Conservation (phyloP, 2,113 vertebrate species). For the Crotalus helleri region DNA sequence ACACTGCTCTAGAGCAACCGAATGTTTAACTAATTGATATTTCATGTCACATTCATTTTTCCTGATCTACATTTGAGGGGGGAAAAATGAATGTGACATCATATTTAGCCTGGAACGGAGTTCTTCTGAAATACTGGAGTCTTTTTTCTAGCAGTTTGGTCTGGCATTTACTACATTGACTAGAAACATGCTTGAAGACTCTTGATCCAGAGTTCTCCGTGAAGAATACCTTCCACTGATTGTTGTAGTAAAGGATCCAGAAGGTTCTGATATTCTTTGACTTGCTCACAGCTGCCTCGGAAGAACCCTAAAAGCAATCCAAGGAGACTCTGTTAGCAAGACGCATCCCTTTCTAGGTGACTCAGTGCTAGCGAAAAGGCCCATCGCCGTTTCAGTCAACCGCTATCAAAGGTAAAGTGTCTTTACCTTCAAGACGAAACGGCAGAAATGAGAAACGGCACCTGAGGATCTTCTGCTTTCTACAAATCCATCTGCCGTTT, state of each 20-base stretch:
- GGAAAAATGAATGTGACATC: conserved; percentile 1
- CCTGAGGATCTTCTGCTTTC: neutral
- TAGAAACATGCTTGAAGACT: neutral
- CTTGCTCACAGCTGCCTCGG: conserved; percentile 84
- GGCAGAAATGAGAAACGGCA: neutral
- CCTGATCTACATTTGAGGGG: neutral
- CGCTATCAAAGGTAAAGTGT: no score
- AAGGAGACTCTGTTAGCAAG: conserved; percentile 12
- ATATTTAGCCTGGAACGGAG: neutral
- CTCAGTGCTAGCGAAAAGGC: neutral
- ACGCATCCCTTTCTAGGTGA: neutral
- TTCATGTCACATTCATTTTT: neutral
- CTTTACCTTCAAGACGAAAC: no score
- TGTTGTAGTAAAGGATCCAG: conserved; percentile 86
- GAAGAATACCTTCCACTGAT: conserved; percentile 80
- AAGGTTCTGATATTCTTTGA: conserved; percentile 88
- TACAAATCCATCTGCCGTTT: neutral
- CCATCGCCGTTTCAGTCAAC: neutral
- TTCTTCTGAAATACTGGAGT: neutral
- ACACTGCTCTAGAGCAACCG: neutral
- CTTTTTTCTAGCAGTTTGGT: conserved; percentile 4
- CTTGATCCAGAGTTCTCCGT: neutral
- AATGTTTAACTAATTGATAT: neutral
- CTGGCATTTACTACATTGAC: neutral
- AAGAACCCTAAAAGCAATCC: conserved; percentile 81